These are phyloP conservation scores for Rhizoglyphus robini DNA, from an alignment of 1,140 invertebrate species.

Conservation along the genomic window DNA sequence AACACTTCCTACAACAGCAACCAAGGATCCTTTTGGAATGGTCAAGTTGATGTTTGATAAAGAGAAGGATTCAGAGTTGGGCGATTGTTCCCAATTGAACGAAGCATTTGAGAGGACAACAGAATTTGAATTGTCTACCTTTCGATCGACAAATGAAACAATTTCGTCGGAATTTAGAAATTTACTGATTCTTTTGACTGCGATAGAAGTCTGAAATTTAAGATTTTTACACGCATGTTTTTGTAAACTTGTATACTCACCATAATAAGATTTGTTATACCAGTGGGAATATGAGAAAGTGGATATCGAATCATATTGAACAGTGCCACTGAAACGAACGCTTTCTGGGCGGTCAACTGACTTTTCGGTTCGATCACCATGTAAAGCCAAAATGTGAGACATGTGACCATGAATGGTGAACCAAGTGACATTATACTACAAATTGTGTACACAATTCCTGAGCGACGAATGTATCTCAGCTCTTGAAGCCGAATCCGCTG, in stretches of 20 bases:
- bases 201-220: slow-evolving; percentile 26
- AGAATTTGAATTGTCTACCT: slow-evolving; percentile 22
- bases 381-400: slow-evolving; percentile 67
- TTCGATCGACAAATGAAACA: slow-evolving; percentile 29
- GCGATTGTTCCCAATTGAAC: slow-evolving; percentile 27
- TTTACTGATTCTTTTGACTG: slow-evolving; percentile 33
- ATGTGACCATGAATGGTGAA: slow-evolving; percentile 28
- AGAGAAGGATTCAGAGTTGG: background rate
- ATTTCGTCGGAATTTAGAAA: slow-evolving; percentile 33
- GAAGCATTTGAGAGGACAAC: slow-evolving; percentile 24
- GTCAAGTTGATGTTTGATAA: slow-evolving; percentile 58
- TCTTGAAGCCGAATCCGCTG: slow-evolving; percentile 24
- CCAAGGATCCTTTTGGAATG: slow-evolving; percentile 49
- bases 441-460: slow-evolving; percentile 21
- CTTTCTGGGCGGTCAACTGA: slow-evolving; percentile 68
- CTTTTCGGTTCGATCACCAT: slow-evolving; percentile 62
- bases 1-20: slow-evolving; percentile 71
- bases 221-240: slow-evolving; percentile 11
- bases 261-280: no score
- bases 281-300: slow-evolving; percentile 45
- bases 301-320: slow-evolving; percentile 84
- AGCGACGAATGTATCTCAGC: slow-evolving; percentile 19
- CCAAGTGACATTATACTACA: slow-evolving; percentile 27
- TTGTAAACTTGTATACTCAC: slow-evolving; percentile 43
- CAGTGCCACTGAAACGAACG: no score